Evolutionary conservation across 2,797 vertebrate genomes (phyloP).

Genomic region (Oreochromis mossambicus): DNA sequence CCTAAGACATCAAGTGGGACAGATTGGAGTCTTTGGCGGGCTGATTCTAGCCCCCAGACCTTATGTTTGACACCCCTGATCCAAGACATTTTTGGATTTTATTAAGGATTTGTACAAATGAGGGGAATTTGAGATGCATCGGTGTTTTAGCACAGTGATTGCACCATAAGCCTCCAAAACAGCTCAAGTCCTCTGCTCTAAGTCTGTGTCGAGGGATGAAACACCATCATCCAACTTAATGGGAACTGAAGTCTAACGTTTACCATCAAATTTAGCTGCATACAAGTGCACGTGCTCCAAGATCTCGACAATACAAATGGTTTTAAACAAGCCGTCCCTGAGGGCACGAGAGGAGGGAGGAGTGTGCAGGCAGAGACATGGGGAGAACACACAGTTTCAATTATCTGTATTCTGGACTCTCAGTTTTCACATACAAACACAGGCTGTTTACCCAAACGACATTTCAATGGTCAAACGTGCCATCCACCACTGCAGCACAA

Average conservation of each 20-base stretch:
- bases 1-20: background rate
- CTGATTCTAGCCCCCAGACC: background rate
- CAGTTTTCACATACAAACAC: slow-evolving; percentile 31
- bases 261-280: background rate
- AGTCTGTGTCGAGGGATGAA: background rate
- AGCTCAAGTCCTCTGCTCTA: background rate
- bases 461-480: slow-evolving; percentile 23
- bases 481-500: background rate
- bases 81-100: background rate
- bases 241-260: background rate
- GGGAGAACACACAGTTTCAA: slow-evolving; percentile 37
- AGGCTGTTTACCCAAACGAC: slow-evolving; percentile 41
- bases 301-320: background rate
- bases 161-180: background rate
- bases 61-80: background rate
- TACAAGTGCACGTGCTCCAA: background rate
- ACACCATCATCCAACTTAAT: background rate
- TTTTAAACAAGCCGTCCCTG: slow-evolving; percentile 11
- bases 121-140: background rate
- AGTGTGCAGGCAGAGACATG: background rate
- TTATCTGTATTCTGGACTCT: slow-evolving; percentile 36
- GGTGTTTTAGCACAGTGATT: background rate
- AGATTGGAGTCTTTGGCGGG: background rate
- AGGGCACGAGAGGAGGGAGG: background rate
- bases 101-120: background rate